These are phyloP conservation scores for Villa cingulata DNA, from an alignment of 2,888 invertebrate species.

Conservation along the genomic window DNA sequence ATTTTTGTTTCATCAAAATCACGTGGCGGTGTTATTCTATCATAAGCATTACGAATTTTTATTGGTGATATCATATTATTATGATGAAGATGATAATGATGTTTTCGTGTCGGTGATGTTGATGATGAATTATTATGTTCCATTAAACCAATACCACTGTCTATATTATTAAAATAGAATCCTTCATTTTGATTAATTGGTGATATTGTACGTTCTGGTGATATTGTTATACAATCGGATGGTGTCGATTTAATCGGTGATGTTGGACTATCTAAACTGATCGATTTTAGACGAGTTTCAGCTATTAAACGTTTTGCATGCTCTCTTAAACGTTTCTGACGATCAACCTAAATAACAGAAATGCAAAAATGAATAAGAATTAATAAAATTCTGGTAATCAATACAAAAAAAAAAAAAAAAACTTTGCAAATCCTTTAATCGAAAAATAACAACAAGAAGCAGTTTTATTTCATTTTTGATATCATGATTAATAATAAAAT, in stretches of 20 bases:
- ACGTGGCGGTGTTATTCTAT: conserved; percentile 30
- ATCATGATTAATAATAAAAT: too few relatives aligned
- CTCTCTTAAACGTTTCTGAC: conserved; percentile 73
- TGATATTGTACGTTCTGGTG: conserved; percentile 34
- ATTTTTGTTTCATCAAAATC: conserved; percentile 14
- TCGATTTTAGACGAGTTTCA: conserved; percentile 51
- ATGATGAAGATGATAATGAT: not conserved
- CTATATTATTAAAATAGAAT: conserved; percentile 15
- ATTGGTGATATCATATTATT: conserved; percentile 19
- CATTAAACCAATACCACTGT: conserved; percentile 17
- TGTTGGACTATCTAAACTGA: conserved; percentile 29
- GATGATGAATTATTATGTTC: conserved; percentile 16
- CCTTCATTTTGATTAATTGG: conserved; percentile 27
- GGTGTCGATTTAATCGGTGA: conserved; percentile 27
- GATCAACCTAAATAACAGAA: conserved; percentile 56
- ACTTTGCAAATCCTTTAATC: too few relatives aligned
- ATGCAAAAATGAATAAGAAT: not conserved
- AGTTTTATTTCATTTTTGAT: too few relatives aligned
- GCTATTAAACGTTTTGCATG: conserved; percentile 80
- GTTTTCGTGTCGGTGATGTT: conserved; percentile 11
- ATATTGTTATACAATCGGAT: conserved; percentile 29
- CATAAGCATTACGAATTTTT: conserved; percentile 14
- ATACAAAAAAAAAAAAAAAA: too few relatives aligned
- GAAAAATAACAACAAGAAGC: too few relatives aligned
- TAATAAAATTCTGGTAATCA: too few relatives aligned